These are phyloP conservation scores for Tetragnatha versicolor DNA, from an alignment of 1,140 invertebrate genomes.

Conservation along the genomic window DNA sequence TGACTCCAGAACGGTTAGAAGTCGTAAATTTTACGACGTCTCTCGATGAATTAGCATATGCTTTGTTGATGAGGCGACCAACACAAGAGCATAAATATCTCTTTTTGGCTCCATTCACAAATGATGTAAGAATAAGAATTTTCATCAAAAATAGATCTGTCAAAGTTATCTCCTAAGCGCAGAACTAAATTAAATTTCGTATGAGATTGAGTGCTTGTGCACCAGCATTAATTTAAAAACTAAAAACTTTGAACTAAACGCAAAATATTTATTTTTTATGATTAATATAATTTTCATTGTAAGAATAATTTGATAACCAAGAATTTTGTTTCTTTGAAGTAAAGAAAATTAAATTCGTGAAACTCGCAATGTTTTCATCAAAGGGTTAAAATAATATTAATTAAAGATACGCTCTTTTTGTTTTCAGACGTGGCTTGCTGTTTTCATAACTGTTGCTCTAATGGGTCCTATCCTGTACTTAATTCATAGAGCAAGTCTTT, in stretches of 20 bases:
- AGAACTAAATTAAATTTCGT: no score
- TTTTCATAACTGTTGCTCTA: conserved; percentile 74
- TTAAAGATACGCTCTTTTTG: conserved; percentile 40
- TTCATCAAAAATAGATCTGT: no score
- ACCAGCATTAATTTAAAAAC: no score
- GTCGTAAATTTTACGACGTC: conserved; percentile 80
- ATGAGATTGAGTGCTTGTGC: no score
- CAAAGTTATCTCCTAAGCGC: no score
- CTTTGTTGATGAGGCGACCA: conserved; percentile 77
- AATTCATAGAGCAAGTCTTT: conserved; percentile 76
- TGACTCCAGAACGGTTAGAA: conserved; percentile 70
- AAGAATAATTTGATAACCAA: no score
- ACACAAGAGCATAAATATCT: conserved; percentile 74
- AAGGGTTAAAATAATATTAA: neutral
- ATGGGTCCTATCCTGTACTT: conserved; percentile 81
- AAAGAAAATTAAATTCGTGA: no score
- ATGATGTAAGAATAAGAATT: conserved; percentile 64
- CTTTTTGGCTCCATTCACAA: conserved; percentile 84
- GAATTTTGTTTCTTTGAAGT: no score
- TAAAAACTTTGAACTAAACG: no score
- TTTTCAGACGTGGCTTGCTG: conserved; percentile 80
- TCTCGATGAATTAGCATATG: conserved; percentile 78
- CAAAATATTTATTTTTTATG: no score
- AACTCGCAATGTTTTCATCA: no score
- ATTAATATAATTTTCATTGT: no score